These are phyloP conservation scores for Cerceris rybyensis DNA, from an alignment of 2,888 invertebrate species.

Conservation along the genomic window DNA sequence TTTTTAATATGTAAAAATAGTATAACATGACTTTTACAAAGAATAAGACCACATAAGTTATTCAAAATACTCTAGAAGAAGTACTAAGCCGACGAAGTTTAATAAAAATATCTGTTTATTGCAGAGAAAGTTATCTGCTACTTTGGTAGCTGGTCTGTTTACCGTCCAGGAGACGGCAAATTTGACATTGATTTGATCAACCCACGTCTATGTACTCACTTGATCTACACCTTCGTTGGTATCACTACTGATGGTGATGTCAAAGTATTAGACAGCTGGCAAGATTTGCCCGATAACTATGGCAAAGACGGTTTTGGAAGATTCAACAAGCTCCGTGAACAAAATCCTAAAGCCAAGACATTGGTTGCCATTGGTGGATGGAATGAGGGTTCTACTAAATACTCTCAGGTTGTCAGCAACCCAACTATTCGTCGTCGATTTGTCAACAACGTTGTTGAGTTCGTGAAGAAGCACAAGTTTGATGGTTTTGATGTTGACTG, in stretches of 20 bases:
- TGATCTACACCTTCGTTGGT: slow-evolving; percentile 89
- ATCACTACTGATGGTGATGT: slow-evolving; percentile 83
- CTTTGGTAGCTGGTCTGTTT: slow-evolving; percentile 90
- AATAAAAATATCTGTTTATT: not conserved
- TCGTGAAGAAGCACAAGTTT: slow-evolving; percentile 84
- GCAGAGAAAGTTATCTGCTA: slow-evolving; percentile 88
- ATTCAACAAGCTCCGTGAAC: slow-evolving; percentile 83
- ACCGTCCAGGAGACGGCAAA: slow-evolving; percentile 86
- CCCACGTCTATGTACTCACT: slow-evolving; percentile 88
- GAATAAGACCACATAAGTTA: not conserved
- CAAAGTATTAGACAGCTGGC: slow-evolving; percentile 84
- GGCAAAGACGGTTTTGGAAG: slow-evolving; percentile 83
- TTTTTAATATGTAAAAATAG: too few species aligned
- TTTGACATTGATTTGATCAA: slow-evolving; percentile 87
- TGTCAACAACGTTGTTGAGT: slow-evolving; percentile 83
- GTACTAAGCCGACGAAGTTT: not conserved
- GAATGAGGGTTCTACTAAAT: slow-evolving; percentile 86
- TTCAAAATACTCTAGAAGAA: not conserved
- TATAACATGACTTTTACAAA: too few species aligned
- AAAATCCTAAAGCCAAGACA: slow-evolving; percentile 83
- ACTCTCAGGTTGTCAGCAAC: slow-evolving; percentile 84
- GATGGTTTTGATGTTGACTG: slow-evolving; percentile 90
- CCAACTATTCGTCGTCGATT: slow-evolving; percentile 83
- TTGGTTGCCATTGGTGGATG: slow-evolving; percentile 88
- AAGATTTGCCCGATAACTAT: slow-evolving; percentile 84